These are phyloP conservation scores for Etheostoma perlongum DNA, from an alignment of 2,797 vertebrate species.

Conservation along the genomic window DNA sequence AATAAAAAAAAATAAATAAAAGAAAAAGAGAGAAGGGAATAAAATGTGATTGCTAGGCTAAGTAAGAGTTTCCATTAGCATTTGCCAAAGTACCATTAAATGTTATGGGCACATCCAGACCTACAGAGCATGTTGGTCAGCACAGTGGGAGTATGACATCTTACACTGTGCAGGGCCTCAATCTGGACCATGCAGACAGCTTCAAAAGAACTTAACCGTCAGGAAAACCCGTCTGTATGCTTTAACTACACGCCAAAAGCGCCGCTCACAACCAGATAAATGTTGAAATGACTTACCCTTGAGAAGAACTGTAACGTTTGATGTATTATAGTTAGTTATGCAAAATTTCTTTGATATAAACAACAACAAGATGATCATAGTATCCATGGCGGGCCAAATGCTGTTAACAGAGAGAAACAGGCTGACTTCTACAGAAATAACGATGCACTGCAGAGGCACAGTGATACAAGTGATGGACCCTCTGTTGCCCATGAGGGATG, in stretches of 20 bases:
- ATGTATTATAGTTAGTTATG: constrained; percentile 52
- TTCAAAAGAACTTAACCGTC: constrained; percentile 83
- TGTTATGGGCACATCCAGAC: constrained; percentile 87
- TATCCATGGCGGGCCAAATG: constrained; percentile 46
- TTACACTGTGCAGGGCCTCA: constrained; percentile 87
- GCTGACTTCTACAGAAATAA: constrained; percentile 57
- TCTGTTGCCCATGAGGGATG: constrained; percentile 75
- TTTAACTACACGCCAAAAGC: constrained; percentile 65
- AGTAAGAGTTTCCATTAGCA: constrained; percentile 87
- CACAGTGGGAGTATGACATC: constrained; percentile 86
- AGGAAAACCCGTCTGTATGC: constrained; percentile 72
- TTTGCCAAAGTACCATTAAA: constrained; percentile 88
- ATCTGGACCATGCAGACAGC: constrained; percentile 81
- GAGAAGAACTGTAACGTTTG: constrained; percentile 24
- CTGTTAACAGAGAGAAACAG: constrained; percentile 52
- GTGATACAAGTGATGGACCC: constrained; percentile 71
- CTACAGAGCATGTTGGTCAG: constrained; percentile 82
- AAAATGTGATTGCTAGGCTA: constrained; percentile 79
- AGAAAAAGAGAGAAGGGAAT: constrained; percentile 57
- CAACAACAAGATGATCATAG: constrained; percentile 69
- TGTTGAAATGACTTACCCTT: constrained; percentile 52
- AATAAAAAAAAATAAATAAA: constrained; percentile 56
- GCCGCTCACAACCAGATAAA: constrained; percentile 67
- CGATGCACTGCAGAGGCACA: constrained; percentile 35
- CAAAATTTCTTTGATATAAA: constrained; percentile 68